Evolutionary conservation across 2,113 vertebrate species (phyloP).

Genomic region (Upupa epops): DNA sequence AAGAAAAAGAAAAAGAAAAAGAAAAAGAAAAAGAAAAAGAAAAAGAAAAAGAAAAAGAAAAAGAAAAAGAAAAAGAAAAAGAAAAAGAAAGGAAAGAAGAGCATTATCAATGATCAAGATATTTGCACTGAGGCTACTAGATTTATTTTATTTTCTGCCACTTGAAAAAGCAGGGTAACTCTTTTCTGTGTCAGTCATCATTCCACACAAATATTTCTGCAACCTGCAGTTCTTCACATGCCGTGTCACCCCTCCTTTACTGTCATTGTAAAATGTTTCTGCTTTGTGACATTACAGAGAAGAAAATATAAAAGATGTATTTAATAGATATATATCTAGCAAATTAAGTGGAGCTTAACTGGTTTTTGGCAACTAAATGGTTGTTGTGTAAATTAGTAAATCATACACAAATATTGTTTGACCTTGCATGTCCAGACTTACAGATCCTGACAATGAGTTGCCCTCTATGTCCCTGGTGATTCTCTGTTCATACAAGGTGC

Average conservation of each 20-base stretch:
- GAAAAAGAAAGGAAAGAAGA: fast-evolving
- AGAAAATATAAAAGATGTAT: neutral
- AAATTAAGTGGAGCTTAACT: neutral
- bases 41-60: no score
- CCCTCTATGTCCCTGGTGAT: neutral
- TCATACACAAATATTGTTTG: neutral
- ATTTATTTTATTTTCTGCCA: neutral
- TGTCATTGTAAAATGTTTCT: neutral
- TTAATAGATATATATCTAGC: neutral
- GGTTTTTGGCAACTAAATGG: neutral
- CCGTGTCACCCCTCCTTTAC: neutral
- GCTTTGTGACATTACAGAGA: neutral
- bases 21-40: no score
- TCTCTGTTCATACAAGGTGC: fast-evolving
- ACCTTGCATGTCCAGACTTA: neutral
- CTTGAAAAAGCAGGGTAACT: neutral
- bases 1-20: no score
- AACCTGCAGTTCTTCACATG: neutral
- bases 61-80: no score
- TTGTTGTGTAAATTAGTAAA: neutral
- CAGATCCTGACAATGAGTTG: neutral
- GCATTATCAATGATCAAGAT: neutral
- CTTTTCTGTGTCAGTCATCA: neutral
- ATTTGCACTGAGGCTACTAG: neutral
- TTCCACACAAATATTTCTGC: neutral